A percentile compares a stretch with the other conserved stretches of the same genome.
These are phyloP conservation scores for Epinephelus coioides DNA, from an alignment of 2,797 vertebrate genomes.

Conservation along the genomic window DNA sequence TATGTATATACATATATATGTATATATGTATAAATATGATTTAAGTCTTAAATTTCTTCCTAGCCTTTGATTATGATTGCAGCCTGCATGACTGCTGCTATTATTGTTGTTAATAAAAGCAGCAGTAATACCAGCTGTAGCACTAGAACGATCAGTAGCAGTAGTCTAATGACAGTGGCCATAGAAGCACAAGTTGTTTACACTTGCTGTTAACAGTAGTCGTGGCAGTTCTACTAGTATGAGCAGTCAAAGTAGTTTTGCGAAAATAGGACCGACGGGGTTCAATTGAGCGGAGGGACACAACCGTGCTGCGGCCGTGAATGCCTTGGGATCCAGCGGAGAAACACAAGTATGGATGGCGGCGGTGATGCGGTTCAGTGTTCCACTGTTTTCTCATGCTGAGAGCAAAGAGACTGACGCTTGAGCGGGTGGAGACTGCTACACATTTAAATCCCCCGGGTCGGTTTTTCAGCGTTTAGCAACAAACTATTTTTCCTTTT, in stretches of 20 bases:
- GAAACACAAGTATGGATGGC: constrained; percentile 68
- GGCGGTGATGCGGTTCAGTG: constrained; percentile 75
- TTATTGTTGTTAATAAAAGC: not conserved
- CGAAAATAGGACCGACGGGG: constrained; percentile 57
- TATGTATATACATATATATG: no score
- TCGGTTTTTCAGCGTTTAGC: constrained; percentile 76
- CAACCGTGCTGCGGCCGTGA: constrained; percentile 58
- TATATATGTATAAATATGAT: no score
- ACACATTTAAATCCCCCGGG: constrained; percentile 88
- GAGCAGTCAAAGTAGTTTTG: constrained; percentile 6
- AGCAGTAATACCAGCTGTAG: not conserved
- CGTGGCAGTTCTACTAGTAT: constrained; percentile 11
- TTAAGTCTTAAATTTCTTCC: not conserved
- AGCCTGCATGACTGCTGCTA: not conserved
- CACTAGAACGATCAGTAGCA: not conserved
- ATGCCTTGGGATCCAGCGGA: constrained; percentile 75
- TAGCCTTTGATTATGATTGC: not conserved
- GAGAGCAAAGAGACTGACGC: constrained; percentile 81
- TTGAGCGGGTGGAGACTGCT: constrained; percentile 87
- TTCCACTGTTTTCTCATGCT: constrained; percentile 70
- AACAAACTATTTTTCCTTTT: constrained; percentile 55
- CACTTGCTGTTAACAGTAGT: not conserved
- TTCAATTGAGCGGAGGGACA: constrained; percentile 72
- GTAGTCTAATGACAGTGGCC: not conserved
- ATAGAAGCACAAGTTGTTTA: not conserved